These are phyloP conservation scores for Peromyscus polionotus DNA, from an alignment of 2,113 vertebrate species.

Conservation along the genomic window DNA sequence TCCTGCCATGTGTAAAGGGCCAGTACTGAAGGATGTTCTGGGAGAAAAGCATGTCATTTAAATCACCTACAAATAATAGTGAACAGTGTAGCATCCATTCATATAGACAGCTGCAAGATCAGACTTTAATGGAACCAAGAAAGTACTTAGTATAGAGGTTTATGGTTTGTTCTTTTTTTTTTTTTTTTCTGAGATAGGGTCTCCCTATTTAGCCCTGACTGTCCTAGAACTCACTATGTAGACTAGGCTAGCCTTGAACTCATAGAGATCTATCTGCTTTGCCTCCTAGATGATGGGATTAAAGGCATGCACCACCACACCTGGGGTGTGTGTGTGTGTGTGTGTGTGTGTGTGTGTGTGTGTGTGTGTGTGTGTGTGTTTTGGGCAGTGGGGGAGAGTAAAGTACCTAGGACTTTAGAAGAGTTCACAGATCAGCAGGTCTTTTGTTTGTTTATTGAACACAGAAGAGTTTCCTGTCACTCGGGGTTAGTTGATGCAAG, in stretches of 20 bases:
- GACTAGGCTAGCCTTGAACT: background rate
- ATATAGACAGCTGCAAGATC: background rate
- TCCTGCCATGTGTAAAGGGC: background rate
- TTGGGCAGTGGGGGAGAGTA: background rate
- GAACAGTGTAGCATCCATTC: background rate
- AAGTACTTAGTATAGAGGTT: background rate
- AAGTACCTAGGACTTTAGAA: conserved; percentile 38
- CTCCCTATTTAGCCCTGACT: background rate
- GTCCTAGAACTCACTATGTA: background rate
- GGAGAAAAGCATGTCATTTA: background rate
- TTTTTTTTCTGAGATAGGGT: background rate
- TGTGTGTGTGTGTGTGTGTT: too few species aligned
- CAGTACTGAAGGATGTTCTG: background rate
- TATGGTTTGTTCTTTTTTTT: background rate
- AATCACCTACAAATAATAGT: background rate
- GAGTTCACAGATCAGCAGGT: conserved; percentile 42
- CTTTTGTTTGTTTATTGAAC: conserved; percentile 63
- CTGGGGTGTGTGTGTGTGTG: background rate
- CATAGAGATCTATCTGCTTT: background rate
- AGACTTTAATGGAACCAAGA: background rate
- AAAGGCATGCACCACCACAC: background rate
- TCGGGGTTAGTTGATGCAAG: background rate
- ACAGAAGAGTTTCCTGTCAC: conserved; percentile 59
- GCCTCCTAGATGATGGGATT: background rate
- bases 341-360: background rate